These are phyloP conservation scores for Tauraco erythrolophus DNA, from an alignment of 2,113 vertebrate genomes.

Conservation along the genomic window DNA sequence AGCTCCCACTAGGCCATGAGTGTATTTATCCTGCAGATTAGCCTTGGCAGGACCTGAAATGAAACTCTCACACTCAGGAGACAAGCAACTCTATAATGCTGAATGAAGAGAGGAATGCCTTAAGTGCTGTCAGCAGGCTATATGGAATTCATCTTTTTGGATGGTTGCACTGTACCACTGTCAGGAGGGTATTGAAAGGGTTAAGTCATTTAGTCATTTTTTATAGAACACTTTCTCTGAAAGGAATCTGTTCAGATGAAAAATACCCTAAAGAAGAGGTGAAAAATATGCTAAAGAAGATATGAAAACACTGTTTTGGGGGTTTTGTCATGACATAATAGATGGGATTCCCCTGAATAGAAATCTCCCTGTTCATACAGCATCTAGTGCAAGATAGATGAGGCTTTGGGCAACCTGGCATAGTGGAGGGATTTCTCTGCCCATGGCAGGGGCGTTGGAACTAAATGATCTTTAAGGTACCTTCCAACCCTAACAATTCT, in stretches of 20 bases:
- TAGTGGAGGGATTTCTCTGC: too few species aligned
- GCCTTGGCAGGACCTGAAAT: background rate
- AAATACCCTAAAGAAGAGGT: too few species aligned
- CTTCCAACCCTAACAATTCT: too few species aligned
- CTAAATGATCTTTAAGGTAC: too few species aligned
- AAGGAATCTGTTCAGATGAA: background rate
- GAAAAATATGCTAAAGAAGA: background rate
- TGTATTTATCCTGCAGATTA: background rate
- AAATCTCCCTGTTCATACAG: background rate
- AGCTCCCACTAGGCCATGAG: background rate
- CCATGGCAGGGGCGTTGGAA: too few species aligned
- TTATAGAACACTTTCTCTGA: background rate
- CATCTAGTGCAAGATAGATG: background rate
- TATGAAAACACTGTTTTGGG: accelerated
- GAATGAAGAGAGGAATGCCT: background rate
- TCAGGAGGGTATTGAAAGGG: background rate
- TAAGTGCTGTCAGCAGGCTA: background rate
- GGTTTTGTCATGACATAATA: background rate
- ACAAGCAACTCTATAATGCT: background rate
- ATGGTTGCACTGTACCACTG: background rate
- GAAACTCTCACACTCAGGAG: background rate
- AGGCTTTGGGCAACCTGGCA: too few species aligned
- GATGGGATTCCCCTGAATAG: background rate
- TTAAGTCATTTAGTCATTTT: background rate
- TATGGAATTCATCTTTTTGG: background rate